Conservation (phyloP, 2,113 vertebrate genomes). For the Neoarius graeffei region DNA sequence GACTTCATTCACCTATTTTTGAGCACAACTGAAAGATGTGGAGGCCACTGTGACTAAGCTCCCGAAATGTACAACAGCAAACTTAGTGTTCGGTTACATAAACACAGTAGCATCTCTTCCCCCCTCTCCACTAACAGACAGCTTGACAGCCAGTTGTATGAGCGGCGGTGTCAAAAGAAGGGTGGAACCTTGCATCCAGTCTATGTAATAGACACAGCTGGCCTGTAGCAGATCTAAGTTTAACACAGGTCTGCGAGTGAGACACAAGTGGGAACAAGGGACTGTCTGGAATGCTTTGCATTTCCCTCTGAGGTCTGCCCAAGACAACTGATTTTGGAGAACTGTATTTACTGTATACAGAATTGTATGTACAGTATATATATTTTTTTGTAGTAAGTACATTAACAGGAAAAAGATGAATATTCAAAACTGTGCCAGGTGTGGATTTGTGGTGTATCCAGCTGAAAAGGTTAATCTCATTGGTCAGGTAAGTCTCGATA, state of each 20-base stretch:
- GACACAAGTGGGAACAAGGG: conserved; percentile 40
- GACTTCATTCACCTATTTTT: conserved; percentile 58
- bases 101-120: conserved; percentile 58
- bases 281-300: conserved; percentile 53
- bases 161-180: conserved; percentile 51
- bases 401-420: conserved; percentile 54
- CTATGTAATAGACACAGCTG: conserved; percentile 67
- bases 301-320: conserved; percentile 9
- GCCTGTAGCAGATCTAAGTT: conserved; percentile 68
- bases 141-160: conserved; percentile 63
- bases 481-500: conserved; percentile 80
- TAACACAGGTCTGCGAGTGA: conserved; percentile 61
- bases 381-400: conserved; percentile 35
- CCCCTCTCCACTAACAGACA: conserved; percentile 62
- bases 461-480: conserved; percentile 98
- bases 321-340: neutral
- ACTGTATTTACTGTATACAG: neutral
- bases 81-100: conserved; percentile 63
- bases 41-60: conserved; percentile 45
- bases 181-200: conserved; percentile 52
- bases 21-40: conserved; percentile 20
- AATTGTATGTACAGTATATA: neutral
- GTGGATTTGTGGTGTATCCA: conserved; percentile 92
- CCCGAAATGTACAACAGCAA: conserved; percentile 56
- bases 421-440: conserved; percentile 86